Percentiles rank a stretch among this genome's conserved stretches.
These are phyloP conservation scores for Borostomias antarcticus DNA, from an alignment of 2,797 vertebrate species.

Conservation along the genomic window DNA sequence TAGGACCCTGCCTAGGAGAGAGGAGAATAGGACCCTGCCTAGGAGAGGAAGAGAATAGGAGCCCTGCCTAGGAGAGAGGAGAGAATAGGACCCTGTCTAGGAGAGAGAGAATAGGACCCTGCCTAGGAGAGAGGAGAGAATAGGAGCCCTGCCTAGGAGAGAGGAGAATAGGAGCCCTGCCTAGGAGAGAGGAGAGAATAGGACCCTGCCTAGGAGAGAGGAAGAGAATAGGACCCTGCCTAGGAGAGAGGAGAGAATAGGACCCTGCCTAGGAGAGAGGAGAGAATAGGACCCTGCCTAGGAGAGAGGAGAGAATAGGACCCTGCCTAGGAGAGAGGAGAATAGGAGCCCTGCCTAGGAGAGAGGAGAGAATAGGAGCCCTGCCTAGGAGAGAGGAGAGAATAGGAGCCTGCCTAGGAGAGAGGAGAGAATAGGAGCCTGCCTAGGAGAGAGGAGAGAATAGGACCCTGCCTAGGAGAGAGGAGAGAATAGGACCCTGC, in stretches of 20 bases:
- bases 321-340: slow-evolving; percentile 50
- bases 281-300: slow-evolving; percentile 60
- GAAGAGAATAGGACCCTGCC: slow-evolving; percentile 66
- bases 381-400: slow-evolving; percentile 44
- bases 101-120: slow-evolving; percentile 67
- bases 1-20: no score
- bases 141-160: slow-evolving; percentile 38
- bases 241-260: slow-evolving; percentile 40
- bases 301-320: slow-evolving; percentile 48
- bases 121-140: slow-evolving; percentile 33
- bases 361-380: slow-evolving; percentile 52
- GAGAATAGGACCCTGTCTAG: slow-evolving; percentile 49
- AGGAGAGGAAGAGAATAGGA: slow-evolving; percentile 66
- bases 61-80: not conserved
- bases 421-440: slow-evolving; percentile 51
- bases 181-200: slow-evolving; percentile 35
- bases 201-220: slow-evolving; percentile 40
- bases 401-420: slow-evolving; percentile 46
- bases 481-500: slow-evolving; percentile 51
- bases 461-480: slow-evolving; percentile 32
- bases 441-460: slow-evolving; percentile 54
- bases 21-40: slow-evolving; percentile 51
- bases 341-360: slow-evolving; percentile 47
- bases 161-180: slow-evolving; percentile 63
- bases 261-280: slow-evolving; percentile 32